Evolutionary conservation across 2,113 vertebrate species (phyloP), one percentile per base, ranked within the genome.

Genomic region (Brachyhypopomus occidentalis): DNA sequence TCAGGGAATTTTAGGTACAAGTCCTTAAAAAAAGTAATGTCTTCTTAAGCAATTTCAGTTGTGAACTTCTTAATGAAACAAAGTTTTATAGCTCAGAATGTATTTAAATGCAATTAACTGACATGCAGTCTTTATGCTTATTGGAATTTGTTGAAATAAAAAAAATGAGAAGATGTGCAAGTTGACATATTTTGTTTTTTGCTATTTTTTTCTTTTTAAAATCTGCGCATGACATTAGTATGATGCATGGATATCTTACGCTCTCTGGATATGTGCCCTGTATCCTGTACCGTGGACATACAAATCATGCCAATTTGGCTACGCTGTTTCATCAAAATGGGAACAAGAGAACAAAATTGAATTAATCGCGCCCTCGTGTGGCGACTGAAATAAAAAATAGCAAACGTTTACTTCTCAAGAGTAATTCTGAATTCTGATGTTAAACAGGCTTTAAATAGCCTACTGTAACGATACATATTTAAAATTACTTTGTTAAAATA

Each of bases 71-170:
- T 91, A 92, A 90, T 90, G 83, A 90, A 89, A 86, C 72, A 88
- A 90, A 88, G 87, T 94, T 94, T 94, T 94, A 93, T 94, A 94
- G 92, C 88, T 91, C 89, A 92, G 92, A 94, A 94, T 94, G 93
- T 94, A 93, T 91, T 91, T 87, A 91, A 92, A 93, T 90, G 92
- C 89, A 93, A 91, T 88, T 88, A 91, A 91, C 90, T 90, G 91
- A 90, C 91, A 93, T 91, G 91, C 92, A 92, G 91, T 93, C 92
- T 92, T 93, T 91, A 91, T 91, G 93, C 91, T 93, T 92, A 93
- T 89, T 91, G 91, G 90, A 93, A 88, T 93, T 93, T 88, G 89
- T 93, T 93, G 89, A 89, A 92, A 90, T 92, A 93, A 92, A 92
- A 92, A 92, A 87, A 87, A 84, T 87, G 89, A 91, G 92, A 93